These are phyloP conservation scores for Torymus texanus DNA, from an alignment of 2,888 invertebrate genomes.

Conservation along the genomic window DNA sequence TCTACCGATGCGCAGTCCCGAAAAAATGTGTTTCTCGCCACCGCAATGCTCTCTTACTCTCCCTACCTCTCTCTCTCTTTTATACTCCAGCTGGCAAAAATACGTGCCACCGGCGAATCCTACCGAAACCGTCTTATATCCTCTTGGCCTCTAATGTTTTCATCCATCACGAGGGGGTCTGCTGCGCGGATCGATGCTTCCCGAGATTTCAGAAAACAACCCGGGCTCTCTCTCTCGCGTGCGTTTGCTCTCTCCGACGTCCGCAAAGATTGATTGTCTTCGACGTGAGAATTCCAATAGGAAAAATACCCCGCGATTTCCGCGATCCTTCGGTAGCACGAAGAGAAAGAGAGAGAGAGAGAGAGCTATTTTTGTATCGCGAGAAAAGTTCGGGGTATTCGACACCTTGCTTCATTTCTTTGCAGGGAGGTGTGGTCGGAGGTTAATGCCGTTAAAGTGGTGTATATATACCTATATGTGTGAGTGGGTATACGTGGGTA, in stretches of 20 bases:
- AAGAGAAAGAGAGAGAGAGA: background rate
- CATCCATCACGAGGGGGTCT: conserved; percentile 31
- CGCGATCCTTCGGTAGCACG: conserved; percentile 16
- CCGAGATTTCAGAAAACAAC: conserved; percentile 33
- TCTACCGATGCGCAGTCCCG: too few species aligned
- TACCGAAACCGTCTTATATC: conserved; percentile 4
- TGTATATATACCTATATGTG: too few species aligned
- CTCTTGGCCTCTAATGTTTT: conserved; percentile 33
- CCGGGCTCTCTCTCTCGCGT: too few species aligned
- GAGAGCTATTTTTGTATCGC: conserved; percentile 23
- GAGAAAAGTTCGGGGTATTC: background rate
- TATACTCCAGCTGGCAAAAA: background rate
- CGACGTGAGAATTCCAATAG: conserved; percentile 35
- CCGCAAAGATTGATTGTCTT: conserved; percentile 43
- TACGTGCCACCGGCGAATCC: background rate
- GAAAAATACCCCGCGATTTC: conserved; percentile 38
- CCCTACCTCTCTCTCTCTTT: too few species aligned
- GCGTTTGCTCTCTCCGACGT: too few species aligned
- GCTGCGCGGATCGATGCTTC: conserved; percentile 22
- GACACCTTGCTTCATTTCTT: too few species aligned
- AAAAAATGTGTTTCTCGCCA: conserved; percentile 1
- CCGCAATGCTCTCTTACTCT: background rate
- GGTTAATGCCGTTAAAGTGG: too few species aligned
- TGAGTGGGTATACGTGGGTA: too few species aligned
- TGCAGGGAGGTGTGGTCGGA: too few species aligned